Evolutionary conservation across 2,888 invertebrate genomes (phyloP), one percentile per base, ranked within the genome.

Genomic region (Oxycera nigricornis): DNA sequence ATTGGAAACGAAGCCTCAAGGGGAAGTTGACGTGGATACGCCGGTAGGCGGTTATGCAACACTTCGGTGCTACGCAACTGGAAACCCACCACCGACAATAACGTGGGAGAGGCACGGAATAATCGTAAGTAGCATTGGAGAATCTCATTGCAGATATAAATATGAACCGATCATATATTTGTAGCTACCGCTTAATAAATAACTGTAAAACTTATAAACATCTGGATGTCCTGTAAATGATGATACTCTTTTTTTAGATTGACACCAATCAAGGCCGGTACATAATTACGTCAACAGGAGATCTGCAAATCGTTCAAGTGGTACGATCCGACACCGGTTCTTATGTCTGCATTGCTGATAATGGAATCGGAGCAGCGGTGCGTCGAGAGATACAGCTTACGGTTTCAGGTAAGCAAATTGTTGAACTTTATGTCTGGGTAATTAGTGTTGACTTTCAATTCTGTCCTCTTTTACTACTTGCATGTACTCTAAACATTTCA

Each of bases 301-400:
- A 94, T 1, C 87, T 96, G 72, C 92, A 95, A 84, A 95, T 97
- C 76, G 90, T 94, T 17, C 92, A 93, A 50, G 87, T 95, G 30
- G 91, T 91, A 81, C 90, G 90, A 78, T 90, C 91, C 73, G 97
- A 97, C 84, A 89, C 91, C 26, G 97, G 96, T 41, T 90, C 91
- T 11, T 97, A 97, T 84, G 89, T 93, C 73, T 97, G 97, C 82
- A 88, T 91, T 7, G 97, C 95, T 1, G 91, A 92, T 82, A 97
- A 97, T 84, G 90, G 89, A 1, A 85, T 92, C 28, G 93, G 93
- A 20, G 84, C 87, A 65, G 90, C 93, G 14, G 88, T 89, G 35
- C 89, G 90, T 79, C 88, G 88, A 78, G 90, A 93, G 84, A 88
- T 94, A 74, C 87, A 87, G 74, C 87, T 96, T 9, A 87, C 90